These are phyloP conservation scores for Parotocinclus haroldoi DNA, from an alignment of 2,797 vertebrate species.

Conservation along the genomic window DNA sequence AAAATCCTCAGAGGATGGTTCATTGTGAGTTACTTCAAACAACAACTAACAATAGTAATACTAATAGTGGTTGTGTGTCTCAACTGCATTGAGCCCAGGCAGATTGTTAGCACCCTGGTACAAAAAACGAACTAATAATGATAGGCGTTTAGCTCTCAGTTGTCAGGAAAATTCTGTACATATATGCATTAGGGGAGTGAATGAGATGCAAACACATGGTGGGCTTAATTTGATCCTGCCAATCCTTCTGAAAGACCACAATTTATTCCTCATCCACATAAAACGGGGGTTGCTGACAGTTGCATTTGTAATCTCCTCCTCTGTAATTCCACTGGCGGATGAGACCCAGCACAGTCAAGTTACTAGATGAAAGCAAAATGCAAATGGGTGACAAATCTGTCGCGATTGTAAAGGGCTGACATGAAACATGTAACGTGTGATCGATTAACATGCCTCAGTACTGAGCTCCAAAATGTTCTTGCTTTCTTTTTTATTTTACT, in stretches of 20 bases:
- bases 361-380: constrained; percentile 32
- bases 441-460: constrained; percentile 27
- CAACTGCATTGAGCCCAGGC: no score
- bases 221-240: constrained; percentile 20
- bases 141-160: no score
- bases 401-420: constrained; percentile 22
- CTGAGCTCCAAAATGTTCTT: constrained; percentile 4
- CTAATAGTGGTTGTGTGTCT: no score
- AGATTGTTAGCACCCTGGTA: no score
- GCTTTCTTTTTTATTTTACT: not conserved
- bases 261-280: constrained; percentile 24
- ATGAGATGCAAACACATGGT: not conserved
- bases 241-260: constrained; percentile 8
- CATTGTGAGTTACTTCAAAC: no score
- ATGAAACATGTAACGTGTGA: constrained; percentile 18
- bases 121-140: no score
- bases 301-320: constrained; percentile 36
- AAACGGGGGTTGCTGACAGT: constrained; percentile 13
- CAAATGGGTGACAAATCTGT: constrained; percentile 28
- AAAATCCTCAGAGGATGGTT: no score
- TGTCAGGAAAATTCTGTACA: not conserved
- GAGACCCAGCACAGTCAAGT: constrained; percentile 40
- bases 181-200: not conserved
- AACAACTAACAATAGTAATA: no score
- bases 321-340: constrained; percentile 32